Base-by-base conservation (phyloP, 2,797 vertebrate genomes). In the Myripristis jacobus region DNA sequence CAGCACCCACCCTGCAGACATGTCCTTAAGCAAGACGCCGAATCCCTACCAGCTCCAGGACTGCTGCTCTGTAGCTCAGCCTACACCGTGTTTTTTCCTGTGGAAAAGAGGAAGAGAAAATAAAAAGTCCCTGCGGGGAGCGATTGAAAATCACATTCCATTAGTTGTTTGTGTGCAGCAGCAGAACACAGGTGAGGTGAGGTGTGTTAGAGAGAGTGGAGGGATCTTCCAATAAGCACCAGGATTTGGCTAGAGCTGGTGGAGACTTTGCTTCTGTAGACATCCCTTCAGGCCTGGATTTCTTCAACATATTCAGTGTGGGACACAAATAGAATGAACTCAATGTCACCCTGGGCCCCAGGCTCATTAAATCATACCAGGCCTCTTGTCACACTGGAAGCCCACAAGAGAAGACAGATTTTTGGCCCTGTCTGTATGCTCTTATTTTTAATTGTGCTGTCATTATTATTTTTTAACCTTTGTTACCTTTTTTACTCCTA, bases 211-310 rank as follows among this genome's bases (percentile, higher is more conserved):
- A 31, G 22, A 10, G 44, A 66, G 48, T 27, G 1, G 2, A 15
- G 22, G 31, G 68, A 68, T 70, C 59, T 29, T 57, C 59, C 27
- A 25, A 11, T 70, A 43, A 80, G 76, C 34, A 6, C 65, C 1
- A 15, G 63, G 68, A 48, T 76, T 82, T 27, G 34, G 34, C 34
- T 36, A 36, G 7, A 54, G 18, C 24, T 18, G 56, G 63, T 48
- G 1, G 70, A 51, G 46, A 65, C 25, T 41, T 41, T 16, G 70
- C 62, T 69, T 51, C 66, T 34, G 76, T 1, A 47, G 72, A 63
- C 71, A 75, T 24, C 75, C 77, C 82, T 68, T 55, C 71, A 71
- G 85, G 80, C 69, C 38, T 56, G 73, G 76, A 80, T 74, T 79
- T 76, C 56, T 55, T 57, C 38, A 55, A 15, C 10, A 25, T 53